These are phyloP conservation scores for Lottia gigantea DNA, from an alignment of 2,888 invertebrate genomes.

Conservation along the genomic window DNA sequence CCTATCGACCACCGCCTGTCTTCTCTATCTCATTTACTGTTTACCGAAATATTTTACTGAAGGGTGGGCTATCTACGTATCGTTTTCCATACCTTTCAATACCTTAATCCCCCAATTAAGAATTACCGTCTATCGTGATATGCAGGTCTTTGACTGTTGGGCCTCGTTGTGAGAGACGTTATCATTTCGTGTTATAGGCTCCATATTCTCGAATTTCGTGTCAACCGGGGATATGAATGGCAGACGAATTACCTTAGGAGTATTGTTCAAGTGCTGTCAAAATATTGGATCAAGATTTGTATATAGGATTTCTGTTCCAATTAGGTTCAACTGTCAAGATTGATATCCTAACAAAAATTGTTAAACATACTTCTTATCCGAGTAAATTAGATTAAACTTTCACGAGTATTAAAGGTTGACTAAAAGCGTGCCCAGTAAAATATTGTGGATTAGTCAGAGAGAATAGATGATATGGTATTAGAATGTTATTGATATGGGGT, in stretches of 20 bases:
- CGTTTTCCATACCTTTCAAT: not conserved
- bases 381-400: slow-evolving; percentile 8
- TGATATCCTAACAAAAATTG: slow-evolving; percentile 8
- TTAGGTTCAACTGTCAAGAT: not conserved
- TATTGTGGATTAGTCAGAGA: not conserved
- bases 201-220: slow-evolving; percentile 9
- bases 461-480: too few species aligned
- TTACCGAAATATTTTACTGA: too few species aligned
- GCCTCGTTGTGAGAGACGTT: slow-evolving; percentile 6
- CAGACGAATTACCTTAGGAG: not conserved
- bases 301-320: slow-evolving; percentile 6
- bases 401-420: not conserved
- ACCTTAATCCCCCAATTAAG: slow-evolving; percentile 7
- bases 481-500: too few species aligned
- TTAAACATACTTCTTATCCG: slow-evolving; percentile 2
- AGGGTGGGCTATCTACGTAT: not conserved
- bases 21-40: not conserved
- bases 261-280: slow-evolving; percentile 11
- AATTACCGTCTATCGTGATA: slow-evolving; percentile 1
- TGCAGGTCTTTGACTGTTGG: slow-evolving; percentile 1
- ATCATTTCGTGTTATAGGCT: not conserved
- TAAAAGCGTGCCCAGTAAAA: not conserved
- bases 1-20: not conserved
- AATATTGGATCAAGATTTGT: slow-evolving; percentile 7
- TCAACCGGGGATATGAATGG: slow-evolving; percentile 5